These are phyloP conservation scores for Hylaeus anthracinus DNA, from an alignment of 1,140 invertebrate species.

Conservation along the genomic window DNA sequence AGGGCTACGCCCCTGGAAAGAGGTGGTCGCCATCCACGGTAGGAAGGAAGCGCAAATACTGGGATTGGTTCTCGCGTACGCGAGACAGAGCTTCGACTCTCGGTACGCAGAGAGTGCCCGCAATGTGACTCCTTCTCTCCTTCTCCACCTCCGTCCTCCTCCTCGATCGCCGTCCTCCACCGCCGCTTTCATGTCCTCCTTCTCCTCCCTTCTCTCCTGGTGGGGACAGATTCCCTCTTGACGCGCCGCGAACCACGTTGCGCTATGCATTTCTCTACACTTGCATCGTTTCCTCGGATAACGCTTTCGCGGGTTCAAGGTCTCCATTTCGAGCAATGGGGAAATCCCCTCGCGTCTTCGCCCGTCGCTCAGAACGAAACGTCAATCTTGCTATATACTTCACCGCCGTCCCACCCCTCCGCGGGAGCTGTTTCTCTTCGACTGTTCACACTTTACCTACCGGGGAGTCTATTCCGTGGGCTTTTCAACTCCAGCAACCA, in stretches of 20 bases:
- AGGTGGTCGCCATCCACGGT: constrained; percentile 79
- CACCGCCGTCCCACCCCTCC: constrained; percentile 43
- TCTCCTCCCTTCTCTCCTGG: constrained; percentile 48
- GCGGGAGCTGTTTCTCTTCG: constrained; percentile 45
- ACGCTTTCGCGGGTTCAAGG: constrained; percentile 54
- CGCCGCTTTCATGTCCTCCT: constrained; percentile 46
- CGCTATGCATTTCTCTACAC: constrained; percentile 70
- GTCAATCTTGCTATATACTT: constrained; percentile 16
- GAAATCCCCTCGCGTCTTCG: constrained; percentile 31
- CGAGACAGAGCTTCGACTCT: constrained; percentile 72
- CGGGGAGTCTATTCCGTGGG: too few species aligned
- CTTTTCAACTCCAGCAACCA: too few species aligned
- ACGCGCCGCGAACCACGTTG: constrained; percentile 70
- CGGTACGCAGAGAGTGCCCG: constrained; percentile 69
- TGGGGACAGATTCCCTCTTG: constrained; percentile 74
- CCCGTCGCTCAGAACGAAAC: constrained; percentile 32
- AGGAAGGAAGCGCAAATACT: constrained; percentile 80
- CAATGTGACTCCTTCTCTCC: constrained; percentile 66
- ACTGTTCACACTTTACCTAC: constrained; percentile 21
- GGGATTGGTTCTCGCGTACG: constrained; percentile 78
- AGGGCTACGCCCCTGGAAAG: constrained; percentile 79
- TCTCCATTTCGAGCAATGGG: constrained; percentile 48
- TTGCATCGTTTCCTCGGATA: constrained; percentile 56
- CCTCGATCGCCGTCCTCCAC: constrained; percentile 26
- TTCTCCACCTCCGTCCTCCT: constrained; percentile 38